phyloP scores from a whole-genome alignment of 1,140 invertebrate species.

The Achatina immaculata region DNA sequence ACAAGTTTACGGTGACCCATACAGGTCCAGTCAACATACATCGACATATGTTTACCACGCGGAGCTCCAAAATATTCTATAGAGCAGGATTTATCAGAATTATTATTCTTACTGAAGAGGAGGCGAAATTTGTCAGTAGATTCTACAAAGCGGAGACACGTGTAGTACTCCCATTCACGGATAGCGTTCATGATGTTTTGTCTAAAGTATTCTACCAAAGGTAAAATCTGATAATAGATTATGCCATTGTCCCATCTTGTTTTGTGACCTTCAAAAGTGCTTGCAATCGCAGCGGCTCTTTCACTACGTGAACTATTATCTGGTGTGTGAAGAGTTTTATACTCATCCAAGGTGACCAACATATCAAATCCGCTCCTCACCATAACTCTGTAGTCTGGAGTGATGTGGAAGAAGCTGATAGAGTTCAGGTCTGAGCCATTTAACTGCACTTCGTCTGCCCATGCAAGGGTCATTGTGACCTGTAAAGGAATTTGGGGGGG shows the following conservation, averaged over 20 bases:
- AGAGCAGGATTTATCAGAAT: conserved; percentile 41
- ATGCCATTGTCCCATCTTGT: not conserved
- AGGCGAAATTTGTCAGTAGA: conserved; percentile 13
- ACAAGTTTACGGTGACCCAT: conserved; percentile 49
- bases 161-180: conserved; percentile 53
- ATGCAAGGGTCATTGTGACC: too few species aligned
- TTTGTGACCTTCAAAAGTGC: not conserved
- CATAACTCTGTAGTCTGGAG: conserved; percentile 30
- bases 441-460: too few species aligned
- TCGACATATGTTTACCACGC: not conserved
- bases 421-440: too few species aligned
- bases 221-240: not conserved
- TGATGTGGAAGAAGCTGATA: conserved; percentile 41
- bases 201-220: conserved; percentile 2
- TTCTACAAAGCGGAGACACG: conserved; percentile 50
- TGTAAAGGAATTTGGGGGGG: too few species aligned
- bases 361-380: conserved; percentile 43
- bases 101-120: conserved; percentile 49
- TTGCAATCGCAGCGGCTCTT: not conserved
- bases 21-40: conserved; percentile 9
- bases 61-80: too few species aligned
- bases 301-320: not conserved
- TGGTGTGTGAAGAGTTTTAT: not conserved
- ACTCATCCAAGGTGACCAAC: conserved; percentile 26
- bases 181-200: conserved; percentile 45